A percentile compares a stretch with the other conserved stretches of the same genome.
These are phyloP conservation scores for Eupithecia subfuscata DNA, from an alignment of 2,888 invertebrate species.

Conservation along the genomic window DNA sequence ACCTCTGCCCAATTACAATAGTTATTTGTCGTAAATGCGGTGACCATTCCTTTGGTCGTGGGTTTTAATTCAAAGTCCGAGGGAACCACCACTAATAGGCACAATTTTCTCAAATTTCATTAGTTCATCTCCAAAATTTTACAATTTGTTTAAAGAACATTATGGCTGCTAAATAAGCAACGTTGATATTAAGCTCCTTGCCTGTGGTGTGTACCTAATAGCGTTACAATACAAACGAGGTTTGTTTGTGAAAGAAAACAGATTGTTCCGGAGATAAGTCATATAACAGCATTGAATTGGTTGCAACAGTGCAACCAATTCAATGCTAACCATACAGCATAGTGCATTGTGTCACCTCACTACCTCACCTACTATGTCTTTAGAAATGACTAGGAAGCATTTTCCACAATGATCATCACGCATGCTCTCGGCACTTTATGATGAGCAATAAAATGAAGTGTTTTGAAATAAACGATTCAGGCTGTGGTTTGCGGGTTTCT, in stretches of 20 bases:
- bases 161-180: neutral
- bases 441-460: slow-evolving; percentile 60
- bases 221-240: neutral
- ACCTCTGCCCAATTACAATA: slow-evolving; percentile 59
- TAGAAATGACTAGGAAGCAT: slow-evolving; percentile 50
- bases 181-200: neutral
- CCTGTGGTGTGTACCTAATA: neutral
- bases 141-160: neutral
- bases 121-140: neutral
- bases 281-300: neutral
- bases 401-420: slow-evolving; percentile 47
- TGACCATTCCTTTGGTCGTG: neutral
- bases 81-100: neutral
- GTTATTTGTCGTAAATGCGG: slow-evolving; percentile 42
- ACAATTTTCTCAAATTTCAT: neutral
- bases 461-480: slow-evolving; percentile 50
- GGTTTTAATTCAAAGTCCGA: neutral
- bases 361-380: slow-evolving; percentile 25
- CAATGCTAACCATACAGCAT: slow-evolving; percentile 26
- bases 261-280: neutral
- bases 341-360: slow-evolving; percentile 38
- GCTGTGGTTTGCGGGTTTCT: slow-evolving; percentile 20
- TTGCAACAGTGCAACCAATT: slow-evolving; percentile 14
- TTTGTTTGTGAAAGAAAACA: neutral
- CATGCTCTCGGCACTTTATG: slow-evolving; percentile 52